Evolutionary conservation across 2,797 vertebrate species (phyloP), one percentile per base, ranked within the genome.

Genomic region (Chelmon rostratus): DNA sequence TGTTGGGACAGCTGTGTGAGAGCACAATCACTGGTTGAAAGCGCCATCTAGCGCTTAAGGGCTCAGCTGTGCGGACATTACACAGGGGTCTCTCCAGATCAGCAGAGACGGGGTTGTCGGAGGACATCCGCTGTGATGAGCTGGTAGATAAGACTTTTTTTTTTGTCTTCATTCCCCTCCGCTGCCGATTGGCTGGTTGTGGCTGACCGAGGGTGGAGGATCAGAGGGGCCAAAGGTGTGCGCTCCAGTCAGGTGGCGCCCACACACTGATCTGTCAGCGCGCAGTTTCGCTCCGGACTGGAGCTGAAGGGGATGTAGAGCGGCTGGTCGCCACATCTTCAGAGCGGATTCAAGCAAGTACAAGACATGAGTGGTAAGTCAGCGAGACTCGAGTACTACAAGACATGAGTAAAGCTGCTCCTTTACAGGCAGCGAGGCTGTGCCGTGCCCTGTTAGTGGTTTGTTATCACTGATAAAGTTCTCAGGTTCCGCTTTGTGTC

Each of bases 291-390:
- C 49, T 44, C 33, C 13, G 18, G 68, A 54, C 46, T 38, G 69
- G 73, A 68, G 3, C 28, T 52, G 49, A 35, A 19, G 6, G 50
- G 62, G 73, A 83, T 68, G 81, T 40, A 18, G 18, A 65, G 12
- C 61, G 47, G 31, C 5, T 47, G 53, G 58, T 28, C 5, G 6
- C 37, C 4, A 68, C 21, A 3, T 13, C 37, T 31, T 52, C 37
- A 38, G 9, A 4, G 12, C 6, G 44, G 16, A 53, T 5, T 10
- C 11, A 37, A 69, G 44, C 50, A 25, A 21, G 5, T n/a, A 16
- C 10, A 31, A 68, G 58, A 73, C 52, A 94, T 94, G 93, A 94
- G 92, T 19, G 92, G 93, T 94, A 76, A 91, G 91, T 37, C 9
- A 8, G 6, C 8, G n/a, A n/a, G n/a, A n/a, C n/a, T n/a, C n/a